These are phyloP conservation scores for Hermaeophaga mercurialis DNA, from an alignment of 2,888 invertebrate species.

Conservation along the genomic window DNA sequence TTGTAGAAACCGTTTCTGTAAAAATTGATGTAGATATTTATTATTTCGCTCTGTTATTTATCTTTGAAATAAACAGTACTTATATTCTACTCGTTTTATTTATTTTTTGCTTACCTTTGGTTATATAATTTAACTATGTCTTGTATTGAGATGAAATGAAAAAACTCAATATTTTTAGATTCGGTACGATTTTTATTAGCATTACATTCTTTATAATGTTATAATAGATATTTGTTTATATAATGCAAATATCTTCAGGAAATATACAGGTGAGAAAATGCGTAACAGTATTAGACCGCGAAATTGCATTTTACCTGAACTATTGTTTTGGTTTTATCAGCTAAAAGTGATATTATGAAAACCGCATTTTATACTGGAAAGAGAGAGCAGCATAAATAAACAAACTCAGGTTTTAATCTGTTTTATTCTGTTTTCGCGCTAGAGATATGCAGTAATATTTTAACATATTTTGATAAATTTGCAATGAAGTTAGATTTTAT, in stretches of 20 bases:
- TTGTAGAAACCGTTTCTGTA: constrained; percentile 46
- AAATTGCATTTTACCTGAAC: constrained; percentile 6
- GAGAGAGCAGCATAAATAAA: constrained; percentile 16
- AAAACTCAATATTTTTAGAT: too few relatives aligned
- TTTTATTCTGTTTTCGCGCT: too few relatives aligned
- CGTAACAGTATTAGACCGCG: constrained; percentile 15
- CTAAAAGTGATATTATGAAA: neutral
- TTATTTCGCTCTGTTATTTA: constrained; percentile 50
- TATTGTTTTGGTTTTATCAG: constrained; percentile 2
- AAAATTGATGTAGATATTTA: constrained; percentile 50
- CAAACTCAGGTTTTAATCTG: too few relatives aligned
- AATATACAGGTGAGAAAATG: neutral
- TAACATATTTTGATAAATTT: too few relatives aligned
- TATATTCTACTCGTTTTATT: constrained; percentile 31
- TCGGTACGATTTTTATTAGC: too few relatives aligned
- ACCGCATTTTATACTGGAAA: neutral
- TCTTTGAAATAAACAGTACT: constrained; percentile 48
- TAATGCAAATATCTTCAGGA: constrained; percentile 6
- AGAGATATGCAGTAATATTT: too few relatives aligned
- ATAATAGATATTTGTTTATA: too few relatives aligned
- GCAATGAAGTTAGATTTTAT: constrained; percentile 38
- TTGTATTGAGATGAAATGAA: too few relatives aligned
- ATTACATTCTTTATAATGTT: too few relatives aligned
- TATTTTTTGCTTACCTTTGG: neutral
- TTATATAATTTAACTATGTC: constrained; percentile 7